Percentiles rank a stretch among this genome's conserved stretches.
Conservation (phyloP, 2,888 invertebrate genomes). For the Scrobipalpa atriplicella region DNA sequence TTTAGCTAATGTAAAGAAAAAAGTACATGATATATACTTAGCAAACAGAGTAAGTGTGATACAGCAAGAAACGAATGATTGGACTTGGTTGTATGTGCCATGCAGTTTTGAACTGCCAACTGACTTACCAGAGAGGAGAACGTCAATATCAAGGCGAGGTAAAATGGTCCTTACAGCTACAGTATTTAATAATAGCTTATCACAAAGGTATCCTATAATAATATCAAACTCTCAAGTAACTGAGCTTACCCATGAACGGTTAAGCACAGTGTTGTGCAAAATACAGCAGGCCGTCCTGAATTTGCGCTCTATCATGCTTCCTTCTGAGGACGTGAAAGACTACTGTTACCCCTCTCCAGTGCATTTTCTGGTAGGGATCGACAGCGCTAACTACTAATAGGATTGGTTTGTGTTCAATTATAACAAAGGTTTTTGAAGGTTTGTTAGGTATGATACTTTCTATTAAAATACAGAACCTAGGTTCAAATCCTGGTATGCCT, state of each 20-base stretch:
- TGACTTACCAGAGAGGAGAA: too few relatives aligned
- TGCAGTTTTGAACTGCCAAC: too few relatives aligned
- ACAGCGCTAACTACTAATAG: conserved; percentile 27
- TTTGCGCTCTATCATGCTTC: too few relatives aligned
- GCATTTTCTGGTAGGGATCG: too few relatives aligned
- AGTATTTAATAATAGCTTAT: neutral
- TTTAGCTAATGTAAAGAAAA: too few relatives aligned
- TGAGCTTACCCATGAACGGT: conserved; percentile 31
- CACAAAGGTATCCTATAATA: conserved; percentile 25
- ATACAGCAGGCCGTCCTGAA: too few relatives aligned
- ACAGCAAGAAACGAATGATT: conserved; percentile 21
- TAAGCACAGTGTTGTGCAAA: too few relatives aligned
- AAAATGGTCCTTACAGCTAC: too few relatives aligned
- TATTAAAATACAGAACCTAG: conserved; percentile 27
- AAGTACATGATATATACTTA: conserved; percentile 31
- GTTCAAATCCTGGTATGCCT: conserved; percentile 31
- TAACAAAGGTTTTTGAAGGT: conserved; percentile 31
- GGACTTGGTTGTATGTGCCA: too few relatives aligned
- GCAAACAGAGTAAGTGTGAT: conserved; percentile 34
- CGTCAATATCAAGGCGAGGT: too few relatives aligned
- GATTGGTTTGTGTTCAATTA: conserved; percentile 9
- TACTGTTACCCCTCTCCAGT: too few relatives aligned
- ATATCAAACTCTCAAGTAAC: neutral
- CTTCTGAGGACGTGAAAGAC: too few relatives aligned
- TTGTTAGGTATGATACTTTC: conserved; percentile 31